Base-by-base conservation (phyloP, 2,888 invertebrate species). In the Strigamia transsilvanica region DNA sequence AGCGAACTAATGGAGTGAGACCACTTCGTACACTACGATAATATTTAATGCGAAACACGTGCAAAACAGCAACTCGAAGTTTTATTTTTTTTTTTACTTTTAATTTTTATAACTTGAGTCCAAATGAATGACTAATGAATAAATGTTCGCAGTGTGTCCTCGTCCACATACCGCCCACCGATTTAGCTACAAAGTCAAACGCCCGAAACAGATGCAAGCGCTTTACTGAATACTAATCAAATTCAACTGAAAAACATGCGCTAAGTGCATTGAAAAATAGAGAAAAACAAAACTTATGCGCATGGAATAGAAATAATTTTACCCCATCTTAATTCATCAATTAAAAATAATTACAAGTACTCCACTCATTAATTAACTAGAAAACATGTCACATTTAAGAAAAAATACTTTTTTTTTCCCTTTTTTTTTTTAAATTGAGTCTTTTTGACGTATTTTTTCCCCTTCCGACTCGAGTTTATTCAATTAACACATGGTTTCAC, bases 131-230 rank as follows among this genome's bases (percentile, higher is more conserved):
- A 46, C n/a, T 5, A 46, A 46, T 9, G 12, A 9, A 2, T 46
- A 46, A n/a, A 46, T 46, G 12, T 15, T 46, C n/a, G 46, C 46
- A 13, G 46, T 46, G 46, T 9, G 46, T 46, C n/a, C 15, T 46
- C 46, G n/a, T 46, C 46, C 38, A 27, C 27, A 38, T 46, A 13
- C 46, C 46, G 46, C 46, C 46, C 46, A 46, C 46, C 46, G 46
- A 46, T 46, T 46, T 46, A 46, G n/a, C 46, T 46, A n/a, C n/a
- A 46, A 46, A 46, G 46, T 46, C 46, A 46, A 46, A 46, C 46
- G 46, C 46, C 46, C 12, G 46, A 46, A 46, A 46, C 46, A 46
- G 46, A 46, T 46, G 46, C 46, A 46, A 46, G 12, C 12, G 15
- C 46, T 46, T 12, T 46, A 46, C 46, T 46, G 46, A 46, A 46